Base-by-base conservation (phyloP, 2,888 invertebrate genomes). In the Brachyptera putata region DNA sequence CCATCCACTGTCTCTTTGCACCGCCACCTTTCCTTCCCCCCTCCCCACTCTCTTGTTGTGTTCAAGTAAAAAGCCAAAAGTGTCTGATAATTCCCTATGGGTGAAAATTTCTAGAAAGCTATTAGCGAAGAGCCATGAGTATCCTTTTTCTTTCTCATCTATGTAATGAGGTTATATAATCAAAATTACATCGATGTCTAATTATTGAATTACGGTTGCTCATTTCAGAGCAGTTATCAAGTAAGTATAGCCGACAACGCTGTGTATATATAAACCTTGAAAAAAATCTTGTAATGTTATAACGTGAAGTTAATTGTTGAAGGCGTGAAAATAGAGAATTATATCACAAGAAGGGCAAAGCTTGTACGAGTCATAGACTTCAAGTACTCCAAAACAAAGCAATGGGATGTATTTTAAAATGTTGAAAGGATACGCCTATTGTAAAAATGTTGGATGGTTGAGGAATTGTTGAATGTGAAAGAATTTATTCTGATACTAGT, bases 131-230 rank as follows among this genome's bases (percentile, higher is more conserved):
- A 26, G 24, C 36, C 21, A 43, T 18, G 48, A 49, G 37, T 49
- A 4, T 53, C 55, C 56, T 48, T 56, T 36, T 60, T 56, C 56
- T 56, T 48, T 48, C 49, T 21, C 50, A 41, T 34, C 34, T 56
- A 18, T 24, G 50, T 61, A 61, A 61, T 58, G 61, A 61, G 61
- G 61, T 61, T 61, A 61, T 46, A 58, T 61, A 58, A 61, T 61
- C 58, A 61, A 61, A 61, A 61, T 61, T 61, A 61, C 61, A 36
- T 49, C 55, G 57, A 58, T 58, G 61, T 61, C 55, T 61, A 61
- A 61, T 61, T 61, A 61, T 61, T 61, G 61, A 61, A 58, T 61
- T 61, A 61, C 58, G 57, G 18, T 41, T 50, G 50, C 61, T 61
- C 61, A 61, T 61, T 61, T 61, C 53, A 49, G 14, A 50, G 49